phyloP scores from a whole-genome alignment of 1,140 invertebrate species.

The Brachionus rubens region DNA sequence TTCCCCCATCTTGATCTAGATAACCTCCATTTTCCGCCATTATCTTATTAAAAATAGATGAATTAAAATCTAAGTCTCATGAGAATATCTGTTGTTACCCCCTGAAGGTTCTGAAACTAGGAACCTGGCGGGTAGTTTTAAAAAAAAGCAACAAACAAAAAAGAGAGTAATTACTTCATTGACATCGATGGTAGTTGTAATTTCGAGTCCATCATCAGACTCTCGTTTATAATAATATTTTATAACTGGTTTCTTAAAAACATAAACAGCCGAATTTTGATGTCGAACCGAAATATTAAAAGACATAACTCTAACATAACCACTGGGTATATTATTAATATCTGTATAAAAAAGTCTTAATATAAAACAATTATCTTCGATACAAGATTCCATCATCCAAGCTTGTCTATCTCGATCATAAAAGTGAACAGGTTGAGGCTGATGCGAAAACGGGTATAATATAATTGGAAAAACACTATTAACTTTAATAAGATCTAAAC shows the following conservation, averaged over 20 bases:
- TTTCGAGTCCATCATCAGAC: constrained; percentile 76
- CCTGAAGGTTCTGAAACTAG: no score
- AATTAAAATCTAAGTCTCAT: neutral
- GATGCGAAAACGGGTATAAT: constrained; percentile 56
- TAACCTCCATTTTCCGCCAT: constrained; percentile 71
- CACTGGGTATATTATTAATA: constrained; percentile 77
- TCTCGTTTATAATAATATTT: constrained; percentile 80
- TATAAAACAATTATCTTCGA: constrained; percentile 72
- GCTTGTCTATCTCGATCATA: constrained; percentile 80
- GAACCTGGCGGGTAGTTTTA: no score
- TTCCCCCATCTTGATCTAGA: constrained; percentile 70
- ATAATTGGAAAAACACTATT: constrained; percentile 67
- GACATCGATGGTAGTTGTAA: constrained; percentile 65
- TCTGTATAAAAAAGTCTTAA: constrained; percentile 78
- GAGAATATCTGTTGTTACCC: no score
- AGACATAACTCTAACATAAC: constrained; percentile 72
- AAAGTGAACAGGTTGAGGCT: constrained; percentile 65
- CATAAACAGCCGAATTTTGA: constrained; percentile 22
- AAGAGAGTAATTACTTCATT: constrained; percentile 39
- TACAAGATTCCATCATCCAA: constrained; percentile 76
- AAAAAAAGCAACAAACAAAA: constrained; percentile 19
- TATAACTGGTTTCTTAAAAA: constrained; percentile 70
- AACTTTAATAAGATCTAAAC: constrained; percentile 21
- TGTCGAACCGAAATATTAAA: constrained; percentile 73
- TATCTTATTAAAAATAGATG: constrained; percentile 60